Evolutionary conservation across 1,140 invertebrate species (phyloP).

Genomic region (Bombus sylvicola): DNA sequence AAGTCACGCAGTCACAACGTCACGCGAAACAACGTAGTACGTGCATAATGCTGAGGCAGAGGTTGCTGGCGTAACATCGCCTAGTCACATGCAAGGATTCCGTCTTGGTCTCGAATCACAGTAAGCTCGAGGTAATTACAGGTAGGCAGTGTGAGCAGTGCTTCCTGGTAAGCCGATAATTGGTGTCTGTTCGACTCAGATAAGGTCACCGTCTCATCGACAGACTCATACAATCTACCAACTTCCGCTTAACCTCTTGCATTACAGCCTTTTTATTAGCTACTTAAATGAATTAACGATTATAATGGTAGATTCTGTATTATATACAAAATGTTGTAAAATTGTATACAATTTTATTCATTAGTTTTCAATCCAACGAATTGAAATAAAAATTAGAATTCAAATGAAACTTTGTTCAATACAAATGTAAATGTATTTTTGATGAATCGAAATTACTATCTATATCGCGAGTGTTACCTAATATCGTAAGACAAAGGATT

Average conservation of each 20-base stretch:
- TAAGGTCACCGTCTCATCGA: conserved; percentile 55
- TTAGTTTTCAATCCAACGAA: too few species aligned
- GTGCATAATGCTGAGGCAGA: background rate
- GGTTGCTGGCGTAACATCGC: background rate
- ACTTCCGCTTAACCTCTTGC: conserved; percentile 52
- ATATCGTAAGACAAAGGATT: background rate
- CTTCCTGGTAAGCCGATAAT: conserved; percentile 62
- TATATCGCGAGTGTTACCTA: too few species aligned
- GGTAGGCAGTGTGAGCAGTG: conserved; percentile 48
- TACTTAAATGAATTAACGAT: background rate
- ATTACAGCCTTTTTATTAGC: background rate
- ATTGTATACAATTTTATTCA: too few species aligned
- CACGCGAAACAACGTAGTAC: background rate
- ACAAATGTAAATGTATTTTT: too few species aligned
- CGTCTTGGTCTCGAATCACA: conserved; percentile 31
- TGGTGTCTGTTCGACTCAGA: conserved; percentile 59
- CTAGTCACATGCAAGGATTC: conserved; percentile 36
- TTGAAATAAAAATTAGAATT: too few species aligned
- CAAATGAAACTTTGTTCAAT: too few species aligned
- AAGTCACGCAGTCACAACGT: background rate
- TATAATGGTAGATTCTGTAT: background rate
- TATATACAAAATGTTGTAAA: too few species aligned
- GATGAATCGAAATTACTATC: too few species aligned
- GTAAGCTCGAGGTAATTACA: conserved; percentile 54
- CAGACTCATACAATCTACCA: conserved; percentile 9